These are phyloP conservation scores for Thera britannica DNA, from an alignment of 2,888 invertebrate genomes.

Conservation along the genomic window DNA sequence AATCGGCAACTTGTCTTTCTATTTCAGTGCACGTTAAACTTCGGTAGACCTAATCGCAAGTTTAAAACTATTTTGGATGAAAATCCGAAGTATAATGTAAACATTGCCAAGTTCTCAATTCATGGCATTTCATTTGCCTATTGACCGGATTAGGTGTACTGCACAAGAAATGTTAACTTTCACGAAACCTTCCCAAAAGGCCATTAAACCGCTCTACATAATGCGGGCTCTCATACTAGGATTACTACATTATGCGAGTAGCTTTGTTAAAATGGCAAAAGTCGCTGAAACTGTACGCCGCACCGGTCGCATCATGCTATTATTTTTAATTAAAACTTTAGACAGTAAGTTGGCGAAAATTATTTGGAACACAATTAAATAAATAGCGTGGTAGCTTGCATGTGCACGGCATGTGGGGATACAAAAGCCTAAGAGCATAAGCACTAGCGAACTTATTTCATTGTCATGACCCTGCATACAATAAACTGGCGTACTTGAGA, in stretches of 20 bases:
- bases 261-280: conserved; percentile 40
- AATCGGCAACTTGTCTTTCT: conserved; percentile 17
- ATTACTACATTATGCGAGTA: conserved; percentile 36
- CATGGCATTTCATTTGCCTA: conserved; percentile 48
- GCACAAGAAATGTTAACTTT: conserved; percentile 52
- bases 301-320: conserved; percentile 29
- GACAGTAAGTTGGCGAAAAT: conserved; percentile 15
- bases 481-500: conserved; percentile 13
- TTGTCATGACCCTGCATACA: conserved; percentile 10
- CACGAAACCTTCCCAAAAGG: conserved; percentile 48
- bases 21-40: conserved; percentile 10
- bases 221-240: conserved; percentile 41
- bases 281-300: conserved; percentile 34
- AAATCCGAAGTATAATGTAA: conserved; percentile 27
- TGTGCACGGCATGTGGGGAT: background rate
- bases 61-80: conserved; percentile 33
- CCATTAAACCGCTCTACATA: conserved; percentile 51
- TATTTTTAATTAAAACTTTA: conserved; percentile 41
- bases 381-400: conserved; percentile 8
- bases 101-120: conserved; percentile 43
- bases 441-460: conserved; percentile 9
- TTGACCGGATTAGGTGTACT: conserved; percentile 45
- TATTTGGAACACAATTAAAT: conserved; percentile 12
- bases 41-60: conserved; percentile 13
- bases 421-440: background rate